These are phyloP conservation scores for Dermatemys mawii DNA, from an alignment of 2,113 vertebrate genomes.

Conservation along the genomic window DNA sequence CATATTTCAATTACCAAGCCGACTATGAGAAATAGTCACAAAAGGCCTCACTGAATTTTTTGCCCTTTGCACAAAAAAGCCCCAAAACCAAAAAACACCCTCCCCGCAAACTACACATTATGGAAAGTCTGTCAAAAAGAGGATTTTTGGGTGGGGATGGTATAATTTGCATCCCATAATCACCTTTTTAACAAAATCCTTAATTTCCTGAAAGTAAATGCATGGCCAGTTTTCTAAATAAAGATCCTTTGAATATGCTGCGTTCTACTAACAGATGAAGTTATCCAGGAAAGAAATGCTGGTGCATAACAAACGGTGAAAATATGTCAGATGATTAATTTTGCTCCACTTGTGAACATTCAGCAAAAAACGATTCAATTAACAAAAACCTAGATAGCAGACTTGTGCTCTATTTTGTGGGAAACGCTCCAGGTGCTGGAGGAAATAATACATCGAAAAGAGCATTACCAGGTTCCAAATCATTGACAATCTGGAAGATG, in stretches of 20 bases:
- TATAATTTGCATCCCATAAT: background rate
- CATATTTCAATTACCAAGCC: too few relatives aligned
- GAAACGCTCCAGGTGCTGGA: too few relatives aligned
- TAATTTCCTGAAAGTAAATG: too few relatives aligned
- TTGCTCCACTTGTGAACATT: background rate
- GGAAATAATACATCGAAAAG: too few relatives aligned
- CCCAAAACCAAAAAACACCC: background rate
- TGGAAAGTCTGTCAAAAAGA: background rate
- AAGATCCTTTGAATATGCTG: slow-evolving; percentile 67
- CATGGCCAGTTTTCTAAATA: slow-evolving; percentile 69
- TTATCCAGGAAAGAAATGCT: slow-evolving; percentile 70
- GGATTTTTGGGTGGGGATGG: background rate
- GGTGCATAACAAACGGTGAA: slow-evolving; percentile 29
- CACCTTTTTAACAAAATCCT: background rate
- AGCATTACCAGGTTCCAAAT: too few relatives aligned
- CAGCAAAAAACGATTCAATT: too few relatives aligned
- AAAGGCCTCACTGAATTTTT: background rate
- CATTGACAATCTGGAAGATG: too few relatives aligned
- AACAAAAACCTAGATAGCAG: too few relatives aligned
- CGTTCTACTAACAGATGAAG: slow-evolving; percentile 62
- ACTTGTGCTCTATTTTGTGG: too few relatives aligned
- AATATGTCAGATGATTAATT: slow-evolving; percentile 54
- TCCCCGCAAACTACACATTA: too few relatives aligned
- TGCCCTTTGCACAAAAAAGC: background rate
- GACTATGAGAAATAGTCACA: background rate